Evolutionary conservation across 2,888 invertebrate species (phyloP), one percentile per base, ranked within the genome.

Genomic region (Lamellibrachia columna): DNA sequence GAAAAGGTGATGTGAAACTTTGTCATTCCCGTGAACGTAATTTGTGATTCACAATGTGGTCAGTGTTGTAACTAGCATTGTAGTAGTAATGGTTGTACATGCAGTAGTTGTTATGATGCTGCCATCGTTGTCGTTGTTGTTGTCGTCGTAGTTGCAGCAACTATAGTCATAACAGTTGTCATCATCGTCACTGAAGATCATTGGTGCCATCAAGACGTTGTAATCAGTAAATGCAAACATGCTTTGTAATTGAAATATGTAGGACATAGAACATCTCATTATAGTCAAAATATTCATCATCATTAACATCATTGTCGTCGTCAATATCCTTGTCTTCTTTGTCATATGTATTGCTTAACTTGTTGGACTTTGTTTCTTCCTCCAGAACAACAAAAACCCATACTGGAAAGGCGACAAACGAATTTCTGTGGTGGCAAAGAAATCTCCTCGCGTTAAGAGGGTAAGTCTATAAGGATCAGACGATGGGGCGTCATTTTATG

Each of bases 381-480:
- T 53, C 53, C n/a, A 55, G 91, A 22, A 11, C 53, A 22, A 11
- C 75, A 75, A 75, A 6, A 75, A 75, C 6, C 75, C 75, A 11
- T 75, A 75, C 75, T 75, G 75, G 75, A 75, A 75, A n/a, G 75
- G 75, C 2, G 75, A 75, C n/a, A 75, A 75, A 75, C 75, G 75
- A 22, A 6, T 91, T 22, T 53, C 93, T 53, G 92, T 94, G 22
- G 94, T 94, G 40, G 94, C 94, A 90, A 94, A 94, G 92, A 94
- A 94, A 91, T 93, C 94, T 15, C 94, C 94, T 9, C 91, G 93
- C 28, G 8, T 91, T 28, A 93, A 92, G 53, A 92, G 93, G 92
- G 94, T 94, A 90, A 90, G 93, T 93, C 22, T 75, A 22, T 91
- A 52, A 92, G 60, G 58, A 28, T 58, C 53, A 92, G 53, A 40